Evolutionary conservation across 2,797 vertebrate species (phyloP).

Genomic region (Tiaroga cobitis): DNA sequence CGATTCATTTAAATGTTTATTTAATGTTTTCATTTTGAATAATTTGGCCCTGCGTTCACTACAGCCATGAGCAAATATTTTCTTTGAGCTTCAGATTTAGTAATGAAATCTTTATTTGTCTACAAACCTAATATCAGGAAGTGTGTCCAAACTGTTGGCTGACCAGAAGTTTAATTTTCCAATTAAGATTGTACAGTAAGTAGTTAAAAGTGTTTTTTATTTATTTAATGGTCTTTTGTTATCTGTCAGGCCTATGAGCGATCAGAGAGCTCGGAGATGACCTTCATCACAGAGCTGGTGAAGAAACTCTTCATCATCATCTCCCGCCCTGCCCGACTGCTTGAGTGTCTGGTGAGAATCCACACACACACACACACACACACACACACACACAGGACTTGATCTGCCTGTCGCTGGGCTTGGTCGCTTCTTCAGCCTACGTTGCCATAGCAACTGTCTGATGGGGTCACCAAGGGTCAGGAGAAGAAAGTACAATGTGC

Average conservation of each 20-base stretch:
- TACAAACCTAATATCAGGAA: neutral
- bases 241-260: constrained; percentile 80
- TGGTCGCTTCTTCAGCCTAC: constrained; percentile 60
- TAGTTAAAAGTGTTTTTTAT: neutral
- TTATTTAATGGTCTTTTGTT: neutral
- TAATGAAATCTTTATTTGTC: neutral
- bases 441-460: constrained; percentile 70
- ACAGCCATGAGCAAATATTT: neutral
- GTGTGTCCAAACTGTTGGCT: neutral
- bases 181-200: too few relatives aligned
- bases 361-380: constrained; percentile 11
- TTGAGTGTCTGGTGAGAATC: constrained; percentile 84
- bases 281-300: constrained; percentile 84
- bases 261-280: constrained; percentile 82
- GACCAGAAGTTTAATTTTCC: neutral
- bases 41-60: neutral
- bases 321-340: constrained; percentile 81
- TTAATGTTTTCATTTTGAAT: neutral
- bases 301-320: constrained; percentile 86
- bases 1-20: neutral
- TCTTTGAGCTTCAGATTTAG: neutral
- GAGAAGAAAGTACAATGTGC: constrained; percentile 60
- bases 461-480: constrained; percentile 72
- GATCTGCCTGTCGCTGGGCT: constrained; percentile 43
- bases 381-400: constrained; percentile 35